phyloP scores from a whole-genome alignment of 1,140 invertebrate genomes.

The Drosophila bipectinata region DNA sequence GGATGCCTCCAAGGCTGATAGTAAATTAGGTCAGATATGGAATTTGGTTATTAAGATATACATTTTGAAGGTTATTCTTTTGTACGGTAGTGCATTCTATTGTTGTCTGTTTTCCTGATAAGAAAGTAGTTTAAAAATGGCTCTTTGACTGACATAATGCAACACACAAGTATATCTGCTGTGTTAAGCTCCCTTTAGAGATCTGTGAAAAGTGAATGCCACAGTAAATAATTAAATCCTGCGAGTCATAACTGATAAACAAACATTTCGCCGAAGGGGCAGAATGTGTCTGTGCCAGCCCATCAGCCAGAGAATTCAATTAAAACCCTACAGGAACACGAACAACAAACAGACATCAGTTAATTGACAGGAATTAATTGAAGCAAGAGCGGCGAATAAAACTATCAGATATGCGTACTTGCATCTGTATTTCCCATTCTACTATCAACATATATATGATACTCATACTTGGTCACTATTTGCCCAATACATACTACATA shows the following conservation, averaged over 20 bases:
- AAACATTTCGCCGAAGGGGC: constrained; percentile 18
- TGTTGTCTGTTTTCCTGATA: constrained; percentile 3
- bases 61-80: too few species aligned
- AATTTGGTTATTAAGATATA: not conserved
- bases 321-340: constrained; percentile 33
- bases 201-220: constrained; percentile 6
- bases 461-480: constrained; percentile 12
- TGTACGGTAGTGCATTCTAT: not conserved
- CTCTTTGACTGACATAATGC: too few species aligned
- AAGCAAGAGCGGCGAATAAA: constrained; percentile 2
- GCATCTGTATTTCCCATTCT: constrained; percentile 7
- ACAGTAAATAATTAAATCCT: constrained; percentile 34
- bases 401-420: constrained; percentile 14
- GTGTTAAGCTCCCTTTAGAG: constrained; percentile 1
- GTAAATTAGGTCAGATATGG: constrained; percentile 4
- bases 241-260: constrained; percentile 34
- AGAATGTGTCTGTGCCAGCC: constrained; percentile 7
- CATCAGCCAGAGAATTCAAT: constrained; percentile 30
- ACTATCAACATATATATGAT: not conserved
- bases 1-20: constrained; percentile 1
- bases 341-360: constrained; percentile 33
- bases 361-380: constrained; percentile 39
- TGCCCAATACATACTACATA: constrained; percentile 16
- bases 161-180: not conserved
- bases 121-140: not conserved